Conservation (phyloP, 1,140 invertebrate genomes). For the Diachasma alloeum region DNA sequence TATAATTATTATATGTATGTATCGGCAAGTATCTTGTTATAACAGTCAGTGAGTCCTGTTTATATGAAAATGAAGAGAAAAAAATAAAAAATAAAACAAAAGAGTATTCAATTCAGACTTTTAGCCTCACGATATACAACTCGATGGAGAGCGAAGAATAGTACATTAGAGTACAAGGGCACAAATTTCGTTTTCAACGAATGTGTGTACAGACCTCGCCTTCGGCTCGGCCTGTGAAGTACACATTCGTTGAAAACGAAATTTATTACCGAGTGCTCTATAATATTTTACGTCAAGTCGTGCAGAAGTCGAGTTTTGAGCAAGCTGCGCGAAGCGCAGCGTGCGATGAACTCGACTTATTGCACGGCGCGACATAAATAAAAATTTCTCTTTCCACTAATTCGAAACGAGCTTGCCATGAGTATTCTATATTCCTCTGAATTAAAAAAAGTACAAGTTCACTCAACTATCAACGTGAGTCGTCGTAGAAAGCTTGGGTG, state of each 20-base stretch:
- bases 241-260: too few species aligned
- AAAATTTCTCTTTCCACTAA: conserved; percentile 1
- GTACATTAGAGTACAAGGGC: too few species aligned
- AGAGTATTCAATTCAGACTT: background rate
- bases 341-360: too few species aligned
- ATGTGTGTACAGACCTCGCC: too few species aligned
- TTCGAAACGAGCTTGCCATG: conserved; percentile 7
- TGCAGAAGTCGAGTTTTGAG: too few species aligned
- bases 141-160: background rate
- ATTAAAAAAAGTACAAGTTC: background rate
- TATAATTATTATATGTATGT: conserved; percentile 54
- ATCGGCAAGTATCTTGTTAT: conserved; percentile 49
- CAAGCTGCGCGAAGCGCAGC: too few species aligned
- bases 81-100: conserved; percentile 14
- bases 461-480: background rate
- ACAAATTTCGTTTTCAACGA: too few species aligned
- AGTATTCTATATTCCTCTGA: background rate
- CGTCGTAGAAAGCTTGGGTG: too few species aligned
- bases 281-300: too few species aligned
- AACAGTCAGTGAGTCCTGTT: conserved; percentile 39
- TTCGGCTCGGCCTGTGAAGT: too few species aligned
- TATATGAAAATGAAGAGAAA: conserved; percentile 26
- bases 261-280: too few species aligned
- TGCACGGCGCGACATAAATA: too few species aligned
- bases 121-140: conserved; percentile 18